Percentiles rank a stretch among this genome's conserved stretches.
phyloP scores from a whole-genome alignment of 2,888 invertebrate genomes.

The Macaria notata region DNA sequence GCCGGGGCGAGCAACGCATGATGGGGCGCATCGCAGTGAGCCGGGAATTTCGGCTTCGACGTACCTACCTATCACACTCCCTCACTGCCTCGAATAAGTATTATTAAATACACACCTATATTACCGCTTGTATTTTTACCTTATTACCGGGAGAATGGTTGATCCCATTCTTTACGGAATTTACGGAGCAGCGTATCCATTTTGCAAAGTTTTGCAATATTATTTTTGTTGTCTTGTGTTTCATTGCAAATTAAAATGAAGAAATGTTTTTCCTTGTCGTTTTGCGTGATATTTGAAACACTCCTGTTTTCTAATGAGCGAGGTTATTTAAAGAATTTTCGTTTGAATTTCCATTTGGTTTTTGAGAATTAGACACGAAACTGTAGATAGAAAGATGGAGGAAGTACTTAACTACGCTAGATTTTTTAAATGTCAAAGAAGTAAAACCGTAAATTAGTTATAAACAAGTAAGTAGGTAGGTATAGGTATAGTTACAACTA shows the following conservation, averaged over 20 bases:
- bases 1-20: constrained; percentile 54
- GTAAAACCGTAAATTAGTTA: too few species aligned
- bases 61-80: constrained; percentile 42
- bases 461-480: too few species aligned
- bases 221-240: constrained; percentile 18
- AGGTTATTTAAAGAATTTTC: too few species aligned
- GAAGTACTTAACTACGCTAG: too few species aligned
- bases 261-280: constrained; percentile 3
- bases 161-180: constrained; percentile 23
- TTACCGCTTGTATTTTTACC: constrained; percentile 29
- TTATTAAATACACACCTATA: constrained; percentile 45
- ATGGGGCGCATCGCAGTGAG: constrained; percentile 54
- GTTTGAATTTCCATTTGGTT: too few species aligned
- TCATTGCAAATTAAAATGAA: constrained; percentile 14
- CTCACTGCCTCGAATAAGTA: constrained; percentile 47
- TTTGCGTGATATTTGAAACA: background rate
- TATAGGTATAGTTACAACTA: too few species aligned
- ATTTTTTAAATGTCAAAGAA: too few species aligned
- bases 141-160: constrained; percentile 25
- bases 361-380: too few species aligned
- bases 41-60: constrained; percentile 42
- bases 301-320: too few species aligned
- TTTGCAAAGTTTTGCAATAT: constrained; percentile 19
- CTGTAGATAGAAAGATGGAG: too few species aligned
- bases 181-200: constrained; percentile 14